These are phyloP conservation scores for Lipotes vexillifer DNA, from an alignment of 2,113 vertebrate genomes.

Conservation along the genomic window DNA sequence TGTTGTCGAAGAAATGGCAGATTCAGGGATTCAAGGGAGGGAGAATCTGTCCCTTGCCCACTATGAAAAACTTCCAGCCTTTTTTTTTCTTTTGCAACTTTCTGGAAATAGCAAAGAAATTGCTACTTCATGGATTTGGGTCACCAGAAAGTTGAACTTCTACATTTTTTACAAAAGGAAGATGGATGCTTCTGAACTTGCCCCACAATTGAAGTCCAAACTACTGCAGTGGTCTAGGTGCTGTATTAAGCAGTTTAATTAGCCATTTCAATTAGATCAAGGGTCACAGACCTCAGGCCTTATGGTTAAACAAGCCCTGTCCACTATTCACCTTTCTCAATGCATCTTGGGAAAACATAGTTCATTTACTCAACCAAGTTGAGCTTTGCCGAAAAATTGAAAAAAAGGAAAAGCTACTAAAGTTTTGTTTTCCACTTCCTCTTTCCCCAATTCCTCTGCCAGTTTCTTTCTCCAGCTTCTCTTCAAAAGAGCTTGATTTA, in stretches of 20 bases:
- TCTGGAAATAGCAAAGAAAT: not conserved
- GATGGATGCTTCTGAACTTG: constrained; percentile 51
- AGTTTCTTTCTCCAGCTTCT: constrained; percentile 67
- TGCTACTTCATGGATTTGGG: not conserved
- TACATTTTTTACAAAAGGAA: constrained; percentile 2
- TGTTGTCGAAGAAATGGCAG: not conserved
- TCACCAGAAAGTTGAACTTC: not conserved
- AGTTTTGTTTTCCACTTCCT: constrained; percentile 38
- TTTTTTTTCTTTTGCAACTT: not conserved
- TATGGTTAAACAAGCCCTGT: constrained; percentile 63
- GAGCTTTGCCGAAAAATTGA: constrained; percentile 62
- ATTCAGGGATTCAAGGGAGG: not conserved
- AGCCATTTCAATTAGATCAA: constrained; percentile 56
- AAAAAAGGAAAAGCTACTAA: constrained; percentile 57
- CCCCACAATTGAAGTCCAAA: constrained; percentile 34
- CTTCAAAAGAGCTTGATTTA: constrained; percentile 74
- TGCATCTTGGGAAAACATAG: constrained; percentile 61
- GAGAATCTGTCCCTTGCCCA: not conserved
- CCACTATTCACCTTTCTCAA: constrained; percentile 59
- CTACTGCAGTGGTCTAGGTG: constrained; percentile 8
- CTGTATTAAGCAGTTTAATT: constrained; percentile 42
- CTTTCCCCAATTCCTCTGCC: constrained; percentile 34
- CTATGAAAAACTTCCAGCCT: not conserved
- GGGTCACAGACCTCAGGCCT: constrained; percentile 47
- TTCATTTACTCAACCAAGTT: constrained; percentile 59